phyloP scores from a whole-genome alignment of 2,888 invertebrate species.

The Piscicola geometra region DNA sequence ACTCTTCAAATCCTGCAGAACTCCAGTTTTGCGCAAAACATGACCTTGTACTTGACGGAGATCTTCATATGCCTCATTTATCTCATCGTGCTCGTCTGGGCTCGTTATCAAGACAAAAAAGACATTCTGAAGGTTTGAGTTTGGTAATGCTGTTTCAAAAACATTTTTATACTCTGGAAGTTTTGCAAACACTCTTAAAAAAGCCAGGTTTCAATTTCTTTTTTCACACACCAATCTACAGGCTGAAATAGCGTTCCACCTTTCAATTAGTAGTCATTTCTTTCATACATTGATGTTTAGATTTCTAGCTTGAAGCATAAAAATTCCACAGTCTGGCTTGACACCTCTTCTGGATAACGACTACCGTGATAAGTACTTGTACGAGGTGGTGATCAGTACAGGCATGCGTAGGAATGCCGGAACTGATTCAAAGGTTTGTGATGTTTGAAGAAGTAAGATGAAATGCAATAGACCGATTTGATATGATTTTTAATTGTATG shows the following conservation, averaged over 20 bases:
- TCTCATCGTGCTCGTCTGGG: neutral
- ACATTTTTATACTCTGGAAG: no score
- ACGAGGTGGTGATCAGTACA: neutral
- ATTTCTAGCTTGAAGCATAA: no score
- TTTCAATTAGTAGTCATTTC: neutral
- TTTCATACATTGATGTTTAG: neutral
- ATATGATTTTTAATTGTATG: no score
- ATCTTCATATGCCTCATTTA: neutral
- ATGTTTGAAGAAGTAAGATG: no score
- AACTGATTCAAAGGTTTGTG: neutral
- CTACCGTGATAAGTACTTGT: neutral
- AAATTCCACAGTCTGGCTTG: neutral
- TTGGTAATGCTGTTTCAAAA: no score
- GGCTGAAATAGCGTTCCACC: no score
- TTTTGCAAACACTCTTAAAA: no score
- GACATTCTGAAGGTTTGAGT: neutral
- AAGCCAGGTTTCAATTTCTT: no score
- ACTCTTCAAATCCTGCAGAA: neutral
- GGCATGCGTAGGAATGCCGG: neutral
- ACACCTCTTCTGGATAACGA: neutral
- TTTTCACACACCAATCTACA: no score
- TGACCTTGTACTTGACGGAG: neutral
- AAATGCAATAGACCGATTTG: no score
- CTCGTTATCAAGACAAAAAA: neutral
- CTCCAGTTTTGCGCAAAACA: neutral